Percentiles rank a stretch among this genome's conserved stretches.
phyloP scores from a whole-genome alignment of 2,113 vertebrate species.

The Hylia prasina region DNA sequence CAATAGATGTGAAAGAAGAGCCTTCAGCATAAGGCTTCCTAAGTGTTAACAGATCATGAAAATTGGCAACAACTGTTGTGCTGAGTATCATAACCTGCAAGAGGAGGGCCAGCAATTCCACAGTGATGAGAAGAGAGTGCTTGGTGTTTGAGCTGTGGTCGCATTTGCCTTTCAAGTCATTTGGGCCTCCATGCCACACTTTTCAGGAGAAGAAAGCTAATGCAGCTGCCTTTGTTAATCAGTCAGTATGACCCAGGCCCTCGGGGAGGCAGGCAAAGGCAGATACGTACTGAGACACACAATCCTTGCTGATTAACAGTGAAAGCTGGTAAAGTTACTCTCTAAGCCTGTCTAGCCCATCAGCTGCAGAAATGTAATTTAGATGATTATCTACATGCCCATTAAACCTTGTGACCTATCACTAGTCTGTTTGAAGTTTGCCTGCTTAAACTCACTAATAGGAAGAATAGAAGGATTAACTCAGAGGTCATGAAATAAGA shows the following conservation, averaged over 20 bases:
- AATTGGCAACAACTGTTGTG: constrained; percentile 74
- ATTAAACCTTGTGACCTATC: constrained; percentile 79
- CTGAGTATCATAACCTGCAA: constrained; percentile 38
- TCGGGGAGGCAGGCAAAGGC: constrained; percentile 50
- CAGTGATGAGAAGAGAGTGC: constrained; percentile 67
- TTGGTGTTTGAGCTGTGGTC: constrained; percentile 67
- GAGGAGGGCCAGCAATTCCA: constrained; percentile 67
- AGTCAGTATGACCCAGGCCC: constrained; percentile 64
- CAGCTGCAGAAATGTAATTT: constrained; percentile 81
- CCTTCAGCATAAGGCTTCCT: constrained; percentile 53
- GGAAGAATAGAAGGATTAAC: constrained; percentile 79
- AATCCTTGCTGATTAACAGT: constrained; percentile 69
- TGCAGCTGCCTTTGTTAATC: constrained; percentile 79
- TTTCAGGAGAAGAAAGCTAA: constrained; percentile 68
- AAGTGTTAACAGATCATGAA: constrained; percentile 74
- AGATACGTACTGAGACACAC: constrained; percentile 56
- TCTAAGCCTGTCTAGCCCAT: constrained; percentile 77
- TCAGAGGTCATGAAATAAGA: constrained; percentile 73
- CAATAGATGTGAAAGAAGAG: constrained; percentile 61
- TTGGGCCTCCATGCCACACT: constrained; percentile 57
- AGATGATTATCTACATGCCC: constrained; percentile 80
- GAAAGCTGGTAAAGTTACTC: constrained; percentile 68
- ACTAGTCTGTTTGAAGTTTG: constrained; percentile 81
- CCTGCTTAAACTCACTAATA: constrained; percentile 78
- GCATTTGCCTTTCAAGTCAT: constrained; percentile 75